Evolutionary conservation across 2,888 invertebrate species (phyloP), one percentile per base, ranked within the genome.

Genomic region (Copidosoma aretas): DNA sequence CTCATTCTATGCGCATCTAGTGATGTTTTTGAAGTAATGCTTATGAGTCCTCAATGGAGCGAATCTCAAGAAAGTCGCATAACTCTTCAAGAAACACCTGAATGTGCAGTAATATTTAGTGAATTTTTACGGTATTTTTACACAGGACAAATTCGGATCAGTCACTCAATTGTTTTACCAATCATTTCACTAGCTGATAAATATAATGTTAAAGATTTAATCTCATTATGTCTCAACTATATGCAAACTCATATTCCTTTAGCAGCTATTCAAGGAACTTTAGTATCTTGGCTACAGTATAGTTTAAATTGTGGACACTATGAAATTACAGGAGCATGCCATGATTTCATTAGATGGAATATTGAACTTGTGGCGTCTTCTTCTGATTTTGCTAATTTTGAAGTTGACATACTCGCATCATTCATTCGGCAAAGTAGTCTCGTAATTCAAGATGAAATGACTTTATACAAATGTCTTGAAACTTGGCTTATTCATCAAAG

Each of bases 1-100:
- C 89, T 97, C 10, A 95, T 97, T 77, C 87, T 97, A 5, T 95
- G 95, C 84, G 94, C 95, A 65, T 94, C 93, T 75, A 96, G 96
- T 84, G 97, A 97, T 86, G 97, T 97, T 58, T 97, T 97, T 82
- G 94, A 95, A 87, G 95, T 67, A 22, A 97, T 97, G 97, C 84
- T 97, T 54, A 95, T 95, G 92, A 94, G 93, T 80, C 91, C 95
- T 0, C 92, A 93, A 80, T 97, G 97, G 97, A 91, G 90, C 62
- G 97, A 97, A 82, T 94, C 94, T 81, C 89, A 92, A 66, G 93
- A 94, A 83, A 92, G 91, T 75, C 88, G 90, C 54, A 92, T 97
- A 59, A 91, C 92, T 60, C 86, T 97, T 17, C 91, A 93, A 78
- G 97, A 97, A 85, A 92, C 94, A 15, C 91, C 93, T 0, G 89